Evolutionary conservation across 2,113 vertebrate species (phyloP), one percentile per base, ranked within the genome.

Genomic region (Rhagologus leucostigma): DNA sequence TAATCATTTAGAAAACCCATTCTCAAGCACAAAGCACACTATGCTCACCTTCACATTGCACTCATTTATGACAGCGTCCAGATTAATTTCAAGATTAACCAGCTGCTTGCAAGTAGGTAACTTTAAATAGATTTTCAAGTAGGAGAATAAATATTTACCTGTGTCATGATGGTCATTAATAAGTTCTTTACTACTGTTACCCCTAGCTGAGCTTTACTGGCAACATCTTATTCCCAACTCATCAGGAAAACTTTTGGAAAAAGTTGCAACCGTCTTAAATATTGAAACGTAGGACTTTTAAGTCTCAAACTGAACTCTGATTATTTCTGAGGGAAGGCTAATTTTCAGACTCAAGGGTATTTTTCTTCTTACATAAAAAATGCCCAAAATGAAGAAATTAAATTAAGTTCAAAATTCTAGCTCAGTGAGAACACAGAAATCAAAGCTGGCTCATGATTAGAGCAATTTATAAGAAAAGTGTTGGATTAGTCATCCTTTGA

Each of bases 31-130:
- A 63, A 63, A 67, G 23, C 4, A 6, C 17, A 8, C 3, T 42
- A 24, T 0, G 0, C 4, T 57, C 8, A 41, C 23, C 8, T 52
- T 84, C 15, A 16, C 4, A 3, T 7, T 39, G 3, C 24, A 19
- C 5, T 42, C 1, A 18, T 37, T 65, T 70, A 22, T 27, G 35
- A 65, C 11, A 42, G 13, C 19, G 30, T 53, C 24, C 32, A 60
- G 30, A 57, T 41, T 65, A 44, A 77, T 39, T n/a, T 67, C 11
- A 26, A 46, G 22, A 59, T 37, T 14, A 59, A 24, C 11, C 47
- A 86, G 46, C 1, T 13, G 30, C 19, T 52, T n/a, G 13, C 47
- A 59, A 73, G 27, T 5, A 5, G 1, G 3, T n/a, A 41, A 44
- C 13, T 70, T 75, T 27, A 71, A 59, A 37, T 11, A 78, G 6